phyloP scores from a whole-genome alignment of 2,888 invertebrate species.

The Eupeodes latifasciatus region DNA sequence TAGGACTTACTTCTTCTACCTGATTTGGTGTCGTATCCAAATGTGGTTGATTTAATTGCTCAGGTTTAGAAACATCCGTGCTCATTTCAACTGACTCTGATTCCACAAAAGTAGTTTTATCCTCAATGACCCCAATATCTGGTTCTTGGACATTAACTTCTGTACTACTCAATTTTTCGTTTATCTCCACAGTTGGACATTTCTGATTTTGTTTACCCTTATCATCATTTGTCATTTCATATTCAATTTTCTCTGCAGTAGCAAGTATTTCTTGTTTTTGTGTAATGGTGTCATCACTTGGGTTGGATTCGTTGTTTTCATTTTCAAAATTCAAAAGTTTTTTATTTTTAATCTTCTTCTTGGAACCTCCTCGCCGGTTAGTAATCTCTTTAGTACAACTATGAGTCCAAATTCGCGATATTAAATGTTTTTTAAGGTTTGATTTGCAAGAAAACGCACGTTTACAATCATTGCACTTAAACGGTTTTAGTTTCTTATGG shows the following conservation, averaged over 20 bases:
- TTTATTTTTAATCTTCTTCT: conserved; percentile 6
- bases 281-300: background rate
- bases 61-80: background rate
- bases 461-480: conserved; percentile 23
- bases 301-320: background rate
- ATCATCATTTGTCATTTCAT: background rate
- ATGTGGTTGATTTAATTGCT: background rate
- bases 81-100: background rate
- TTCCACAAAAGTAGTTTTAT: background rate
- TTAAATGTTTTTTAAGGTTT: conserved; percentile 21
- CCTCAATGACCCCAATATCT: background rate
- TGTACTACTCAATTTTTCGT: background rate
- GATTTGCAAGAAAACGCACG: conserved; percentile 34
- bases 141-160: background rate
- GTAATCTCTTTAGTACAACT: background rate
- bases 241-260: background rate
- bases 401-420: conserved; percentile 2
- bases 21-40: background rate
- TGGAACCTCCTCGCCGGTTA: background rate
- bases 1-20: background rate
- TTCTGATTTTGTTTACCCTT: background rate
- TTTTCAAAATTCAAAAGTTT: background rate
- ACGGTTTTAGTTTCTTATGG: conserved; percentile 31
- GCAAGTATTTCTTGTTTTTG: background rate
- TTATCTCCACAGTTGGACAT: background rate